Percentiles rank a stretch among this genome's conserved stretches.
These are phyloP conservation scores for Epiblema foenella DNA, from an alignment of 2,888 invertebrate species.

Conservation along the genomic window DNA sequence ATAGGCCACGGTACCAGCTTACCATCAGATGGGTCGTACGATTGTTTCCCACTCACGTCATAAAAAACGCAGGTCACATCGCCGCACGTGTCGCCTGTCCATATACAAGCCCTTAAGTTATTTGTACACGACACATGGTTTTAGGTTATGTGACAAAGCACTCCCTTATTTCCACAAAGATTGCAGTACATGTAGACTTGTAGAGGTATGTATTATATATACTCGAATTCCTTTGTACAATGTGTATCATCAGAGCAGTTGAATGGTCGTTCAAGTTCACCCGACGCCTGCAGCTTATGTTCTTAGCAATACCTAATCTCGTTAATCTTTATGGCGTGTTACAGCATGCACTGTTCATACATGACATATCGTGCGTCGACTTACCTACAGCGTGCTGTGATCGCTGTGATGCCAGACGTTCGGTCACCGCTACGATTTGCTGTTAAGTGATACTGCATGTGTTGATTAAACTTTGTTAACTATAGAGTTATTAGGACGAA, in stretches of 20 bases:
- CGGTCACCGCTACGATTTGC: background rate
- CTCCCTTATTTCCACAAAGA: background rate
- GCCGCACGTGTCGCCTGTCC: too few species aligned
- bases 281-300: slow-evolving; percentile 36
- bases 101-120: too few species aligned
- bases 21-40: too few species aligned
- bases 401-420: slow-evolving; percentile 9
- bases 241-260: slow-evolving; percentile 1
- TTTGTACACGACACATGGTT: too few species aligned
- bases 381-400: background rate
- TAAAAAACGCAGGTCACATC: too few species aligned
- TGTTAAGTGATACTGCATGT: slow-evolving; percentile 8
- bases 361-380: slow-evolving; percentile 33
- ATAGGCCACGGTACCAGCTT: too few species aligned
- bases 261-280: slow-evolving; percentile 42
- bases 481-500: background rate
- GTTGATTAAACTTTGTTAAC: background rate
- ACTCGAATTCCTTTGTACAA: background rate
- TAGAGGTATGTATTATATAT: too few species aligned
- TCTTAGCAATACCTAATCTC: slow-evolving; percentile 37
- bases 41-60: too few species aligned
- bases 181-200: too few species aligned
- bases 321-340: slow-evolving; percentile 42
- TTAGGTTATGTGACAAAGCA: background rate
- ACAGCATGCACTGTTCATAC: slow-evolving; percentile 35